Conservation (phyloP, 37 sponge, comb jelly and placozoan species). For the Chondrosia reniformis region DNA sequence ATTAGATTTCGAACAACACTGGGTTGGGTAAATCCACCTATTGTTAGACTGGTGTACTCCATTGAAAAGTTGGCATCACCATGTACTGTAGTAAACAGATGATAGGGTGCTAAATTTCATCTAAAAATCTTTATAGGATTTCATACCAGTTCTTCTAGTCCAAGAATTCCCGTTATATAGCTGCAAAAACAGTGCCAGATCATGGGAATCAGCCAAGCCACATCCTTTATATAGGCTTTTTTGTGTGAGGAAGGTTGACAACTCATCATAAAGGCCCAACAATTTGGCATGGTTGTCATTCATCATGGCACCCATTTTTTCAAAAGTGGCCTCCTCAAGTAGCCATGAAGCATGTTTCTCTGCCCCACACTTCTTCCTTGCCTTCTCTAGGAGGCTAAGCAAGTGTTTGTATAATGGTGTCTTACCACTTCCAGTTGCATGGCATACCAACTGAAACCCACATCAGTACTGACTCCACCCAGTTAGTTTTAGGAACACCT, state of each 20-base stretch:
- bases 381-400: background rate
- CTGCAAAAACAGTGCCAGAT: slow-evolving; percentile 22
- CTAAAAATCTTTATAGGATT: background rate
- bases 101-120: background rate
- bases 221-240: slow-evolving; percentile 6
- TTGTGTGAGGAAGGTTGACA: slow-evolving; percentile 19
- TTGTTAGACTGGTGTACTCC: slow-evolving; percentile 21
- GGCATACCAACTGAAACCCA: slow-evolving; percentile 39
- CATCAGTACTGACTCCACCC: slow-evolving; percentile 37
- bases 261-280: slow-evolving; percentile 25
- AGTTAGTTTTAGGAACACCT: slow-evolving; percentile 12
- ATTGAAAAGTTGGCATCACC: slow-evolving; percentile 31
- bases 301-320: slow-evolving; percentile 31
- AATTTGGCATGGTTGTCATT: background rate
- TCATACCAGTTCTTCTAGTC: slow-evolving; percentile 31
- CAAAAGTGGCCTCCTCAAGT: slow-evolving; percentile 25
- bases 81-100: slow-evolving; percentile 9
- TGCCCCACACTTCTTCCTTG: background rate
- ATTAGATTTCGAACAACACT: slow-evolving; percentile 15
- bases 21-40: slow-evolving; percentile 32
- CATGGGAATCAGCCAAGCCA: slow-evolving; percentile 31
- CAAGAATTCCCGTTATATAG: slow-evolving; percentile 29
- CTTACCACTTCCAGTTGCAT: slow-evolving; percentile 21
- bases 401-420: slow-evolving; percentile 3
- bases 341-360: background rate